Conservation (phyloP, 2,797 vertebrate species). For the Trachops cirrhosus region DNA sequence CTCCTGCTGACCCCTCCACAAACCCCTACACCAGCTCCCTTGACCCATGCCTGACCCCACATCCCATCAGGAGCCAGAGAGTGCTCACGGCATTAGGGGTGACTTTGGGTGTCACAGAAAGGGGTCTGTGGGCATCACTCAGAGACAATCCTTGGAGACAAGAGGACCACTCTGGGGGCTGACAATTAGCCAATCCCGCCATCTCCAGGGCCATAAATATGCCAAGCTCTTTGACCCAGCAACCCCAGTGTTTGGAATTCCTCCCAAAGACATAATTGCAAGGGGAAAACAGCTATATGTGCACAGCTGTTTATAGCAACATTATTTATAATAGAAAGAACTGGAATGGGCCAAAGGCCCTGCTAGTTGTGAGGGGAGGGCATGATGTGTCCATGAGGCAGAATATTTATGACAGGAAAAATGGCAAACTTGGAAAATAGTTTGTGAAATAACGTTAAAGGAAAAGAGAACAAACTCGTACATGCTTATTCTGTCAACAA, state of each 20-base stretch:
- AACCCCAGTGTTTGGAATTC: slow-evolving; percentile 60
- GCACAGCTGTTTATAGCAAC: slow-evolving; percentile 56
- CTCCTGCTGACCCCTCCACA: not conserved
- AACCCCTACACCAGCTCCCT: no score
- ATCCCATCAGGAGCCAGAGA: not conserved
- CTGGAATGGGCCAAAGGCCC: not conserved
- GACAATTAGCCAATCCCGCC: not conserved
- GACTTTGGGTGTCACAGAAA: not conserved
- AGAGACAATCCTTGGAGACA: not conserved
- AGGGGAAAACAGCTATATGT: slow-evolving; percentile 40
- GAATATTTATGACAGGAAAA: not conserved
- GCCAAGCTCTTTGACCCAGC: slow-evolving; percentile 35
- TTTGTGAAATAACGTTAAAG: not conserved
- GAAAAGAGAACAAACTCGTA: not conserved
- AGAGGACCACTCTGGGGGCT: not conserved
- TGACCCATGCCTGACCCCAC: not conserved
- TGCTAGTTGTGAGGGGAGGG: not conserved
- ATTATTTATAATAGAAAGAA: slow-evolving; percentile 53
- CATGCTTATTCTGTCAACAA: fast-evolving
- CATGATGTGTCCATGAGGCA: not conserved
- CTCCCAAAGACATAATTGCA: slow-evolving; percentile 57
- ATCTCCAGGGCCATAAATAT: slow-evolving; percentile 32
- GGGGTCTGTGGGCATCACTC: not conserved
- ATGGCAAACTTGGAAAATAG: not conserved
- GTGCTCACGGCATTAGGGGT: not conserved